phyloP scores from a whole-genome alignment of 2,113 vertebrate species.

The Coracopsis vasa region DNA sequence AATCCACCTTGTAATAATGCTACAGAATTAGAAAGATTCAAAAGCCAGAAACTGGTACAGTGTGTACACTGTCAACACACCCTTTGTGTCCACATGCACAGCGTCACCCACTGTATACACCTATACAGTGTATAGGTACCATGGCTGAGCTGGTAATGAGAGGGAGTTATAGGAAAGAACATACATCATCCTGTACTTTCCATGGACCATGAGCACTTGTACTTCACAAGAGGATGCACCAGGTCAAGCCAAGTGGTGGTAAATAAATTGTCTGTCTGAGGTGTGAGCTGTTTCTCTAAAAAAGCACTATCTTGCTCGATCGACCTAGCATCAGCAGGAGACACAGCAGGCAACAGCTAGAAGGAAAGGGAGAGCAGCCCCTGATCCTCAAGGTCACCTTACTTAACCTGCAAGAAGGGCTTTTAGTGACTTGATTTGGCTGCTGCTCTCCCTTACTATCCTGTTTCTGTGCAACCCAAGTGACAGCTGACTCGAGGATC shows the following conservation, averaged over 20 bases:
- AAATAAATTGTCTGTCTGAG: neutral
- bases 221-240: neutral
- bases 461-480: neutral
- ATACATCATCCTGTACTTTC: neutral
- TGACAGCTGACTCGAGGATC: neutral
- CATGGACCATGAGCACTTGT: neutral
- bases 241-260: neutral
- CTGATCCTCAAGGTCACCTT: neutral
- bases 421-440: neutral
- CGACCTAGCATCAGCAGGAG: neutral
- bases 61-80: neutral
- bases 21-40: neutral
- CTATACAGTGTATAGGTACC: fast-evolving
- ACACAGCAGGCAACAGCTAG: neutral
- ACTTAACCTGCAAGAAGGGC: neutral
- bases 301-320: neutral
- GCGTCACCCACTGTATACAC: neutral
- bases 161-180: neutral
- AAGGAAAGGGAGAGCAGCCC: neutral
- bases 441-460: neutral
- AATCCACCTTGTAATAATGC: slow-evolving; percentile 70
- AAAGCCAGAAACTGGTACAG: neutral
- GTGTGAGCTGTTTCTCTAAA: neutral
- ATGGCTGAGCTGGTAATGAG: neutral
- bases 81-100: neutral